phyloP scores from a whole-genome alignment of 2,888 invertebrate genomes.

The Cerastoderma edule region DNA sequence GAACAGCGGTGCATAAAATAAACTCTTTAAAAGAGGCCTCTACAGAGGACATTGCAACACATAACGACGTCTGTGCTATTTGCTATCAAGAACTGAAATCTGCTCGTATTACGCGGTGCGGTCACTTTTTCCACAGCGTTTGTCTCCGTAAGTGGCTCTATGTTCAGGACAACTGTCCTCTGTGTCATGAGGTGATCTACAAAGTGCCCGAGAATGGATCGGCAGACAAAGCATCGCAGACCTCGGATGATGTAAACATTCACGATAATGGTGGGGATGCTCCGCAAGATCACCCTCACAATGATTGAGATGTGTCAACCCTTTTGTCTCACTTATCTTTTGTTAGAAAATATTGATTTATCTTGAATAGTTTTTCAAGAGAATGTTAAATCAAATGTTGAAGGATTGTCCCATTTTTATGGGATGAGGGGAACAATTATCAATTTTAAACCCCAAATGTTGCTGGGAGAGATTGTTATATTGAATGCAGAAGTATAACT shows the following conservation, averaged over 20 bases:
- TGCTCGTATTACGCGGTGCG: conserved; percentile 87
- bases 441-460: background rate
- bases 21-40: conserved; percentile 95
- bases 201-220: conserved; percentile 39
- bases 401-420: background rate
- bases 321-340: background rate
- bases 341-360: background rate
- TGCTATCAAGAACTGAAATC: conserved; percentile 96
- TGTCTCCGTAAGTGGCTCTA: conserved; percentile 98
- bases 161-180: conserved; percentile 95
- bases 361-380: background rate
- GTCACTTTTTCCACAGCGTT: conserved; percentile 96
- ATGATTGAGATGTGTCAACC: background rate
- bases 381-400: background rate
- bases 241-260: conserved; percentile 10
- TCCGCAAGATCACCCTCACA: conserved; percentile 11
- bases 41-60: conserved; percentile 89
- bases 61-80: conserved; percentile 95
- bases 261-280: background rate
- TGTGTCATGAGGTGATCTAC: conserved; percentile 88
- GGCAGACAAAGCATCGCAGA: conserved; percentile 14
- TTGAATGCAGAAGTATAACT: no score
- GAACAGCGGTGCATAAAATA: conserved; percentile 92
- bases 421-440: background rate
- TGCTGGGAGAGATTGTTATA: no score